Evolutionary conservation across 2,888 invertebrate genomes (phyloP).

Genomic region (Melolontha melolontha): DNA sequence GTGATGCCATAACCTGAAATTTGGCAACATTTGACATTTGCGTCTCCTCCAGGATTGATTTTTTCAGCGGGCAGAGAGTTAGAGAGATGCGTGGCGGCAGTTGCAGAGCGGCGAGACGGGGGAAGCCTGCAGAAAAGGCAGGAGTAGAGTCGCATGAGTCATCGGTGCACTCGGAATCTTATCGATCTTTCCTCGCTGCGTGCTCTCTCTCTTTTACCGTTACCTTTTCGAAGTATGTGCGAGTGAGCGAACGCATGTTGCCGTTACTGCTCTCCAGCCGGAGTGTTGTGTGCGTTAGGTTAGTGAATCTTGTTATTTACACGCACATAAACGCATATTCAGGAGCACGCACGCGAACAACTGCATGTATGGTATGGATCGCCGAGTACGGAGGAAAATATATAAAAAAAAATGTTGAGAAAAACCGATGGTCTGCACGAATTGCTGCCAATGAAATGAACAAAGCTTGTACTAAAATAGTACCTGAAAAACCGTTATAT

Average conservation of each 20-base stretch:
- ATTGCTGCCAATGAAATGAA: constrained; percentile 10
- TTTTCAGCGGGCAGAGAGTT: constrained; percentile 55
- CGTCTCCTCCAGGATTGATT: constrained; percentile 62
- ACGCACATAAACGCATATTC: constrained; percentile 32
- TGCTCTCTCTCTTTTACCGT: constrained; percentile 39
- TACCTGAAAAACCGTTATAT: no score
- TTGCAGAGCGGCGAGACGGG: constrained; percentile 48
- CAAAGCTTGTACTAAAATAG: no score
- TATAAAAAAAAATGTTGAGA: constrained; percentile 5
- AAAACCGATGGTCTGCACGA: constrained; percentile 33
- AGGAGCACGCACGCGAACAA: constrained; percentile 6
- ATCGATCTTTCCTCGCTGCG: constrained; percentile 59
- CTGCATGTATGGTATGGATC: constrained; percentile 3
- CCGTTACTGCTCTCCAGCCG: constrained; percentile 22
- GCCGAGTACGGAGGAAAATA: constrained; percentile 17
- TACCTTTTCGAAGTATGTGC: constrained; percentile 40
- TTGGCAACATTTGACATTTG: constrained; percentile 66
- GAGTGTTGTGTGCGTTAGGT: constrained; percentile 52
- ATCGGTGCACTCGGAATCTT: constrained; percentile 66
- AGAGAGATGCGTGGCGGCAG: constrained; percentile 34
- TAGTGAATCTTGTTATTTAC: constrained; percentile 51
- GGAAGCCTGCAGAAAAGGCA: constrained; percentile 34
- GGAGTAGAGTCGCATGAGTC: constrained; percentile 63
- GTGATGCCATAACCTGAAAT: constrained; percentile 53
- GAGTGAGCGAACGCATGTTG: constrained; percentile 4